These are phyloP conservation scores for Melanaphis sacchari DNA, from an alignment of 1,140 invertebrate genomes.

Conservation along the genomic window DNA sequence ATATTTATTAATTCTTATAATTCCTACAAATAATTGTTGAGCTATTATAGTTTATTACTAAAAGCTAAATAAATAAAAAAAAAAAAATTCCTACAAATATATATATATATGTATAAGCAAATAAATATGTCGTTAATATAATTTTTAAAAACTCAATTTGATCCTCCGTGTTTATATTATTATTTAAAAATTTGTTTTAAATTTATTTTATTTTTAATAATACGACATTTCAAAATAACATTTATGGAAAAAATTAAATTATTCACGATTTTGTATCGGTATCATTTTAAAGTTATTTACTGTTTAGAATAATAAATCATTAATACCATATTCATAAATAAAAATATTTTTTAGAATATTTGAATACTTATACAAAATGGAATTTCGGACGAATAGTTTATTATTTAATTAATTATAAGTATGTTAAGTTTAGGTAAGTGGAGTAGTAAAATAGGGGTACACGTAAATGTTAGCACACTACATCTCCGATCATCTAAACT, in stretches of 20 bases:
- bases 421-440: background rate
- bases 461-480: background rate
- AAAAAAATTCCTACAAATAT: no score
- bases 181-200: no score
- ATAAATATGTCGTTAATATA: background rate
- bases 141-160: background rate
- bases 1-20: background rate
- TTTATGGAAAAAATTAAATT: no score
- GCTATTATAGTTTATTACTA: no score
- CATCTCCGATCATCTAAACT: background rate
- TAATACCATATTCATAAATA: background rate
- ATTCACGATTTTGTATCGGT: no score
- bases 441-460: background rate
- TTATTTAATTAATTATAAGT: background rate
- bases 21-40: background rate
- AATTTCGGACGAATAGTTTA: no score
- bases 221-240: no score
- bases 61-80: no score
- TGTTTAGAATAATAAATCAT: background rate
- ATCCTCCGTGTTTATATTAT: background rate
- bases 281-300: no score
- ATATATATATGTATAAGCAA: background rate
- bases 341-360: background rate
- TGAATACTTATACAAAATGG: no score
- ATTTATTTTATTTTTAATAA: no score